Evolutionary conservation across 2,888 invertebrate genomes (phyloP).

Genomic region (Tetheella fluctuosa): DNA sequence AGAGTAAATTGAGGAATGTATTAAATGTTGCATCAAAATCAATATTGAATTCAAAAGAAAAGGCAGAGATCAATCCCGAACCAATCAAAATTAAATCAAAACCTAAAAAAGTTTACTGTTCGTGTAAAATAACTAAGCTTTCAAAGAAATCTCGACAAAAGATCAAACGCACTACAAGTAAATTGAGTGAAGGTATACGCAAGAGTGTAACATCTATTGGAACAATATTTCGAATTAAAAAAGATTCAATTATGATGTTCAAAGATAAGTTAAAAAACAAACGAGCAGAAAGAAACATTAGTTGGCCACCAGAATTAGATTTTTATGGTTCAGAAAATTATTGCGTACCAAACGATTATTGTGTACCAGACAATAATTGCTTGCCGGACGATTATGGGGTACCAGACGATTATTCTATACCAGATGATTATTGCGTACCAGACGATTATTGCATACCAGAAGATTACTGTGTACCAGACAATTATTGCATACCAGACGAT

Average conservation of each 20-base stretch:
- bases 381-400: neutral
- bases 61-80: conserved; percentile 4
- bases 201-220: conserved; percentile 29
- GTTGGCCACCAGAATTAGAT: conserved; percentile 28
- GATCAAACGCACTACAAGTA: conserved; percentile 32
- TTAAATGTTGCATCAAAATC: neutral
- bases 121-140: conserved; percentile 19
- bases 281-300: conserved; percentile 24
- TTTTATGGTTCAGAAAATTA: conserved; percentile 19
- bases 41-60: conserved; percentile 17
- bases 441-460: conserved; percentile 19
- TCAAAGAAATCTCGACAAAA: conserved; percentile 28
- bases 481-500: neutral
- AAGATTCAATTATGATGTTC: conserved; percentile 51
- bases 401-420: neutral
- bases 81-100: conserved; percentile 23
- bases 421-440: neutral
- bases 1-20: neutral
- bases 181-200: conserved; percentile 26
- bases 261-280: conserved; percentile 47
- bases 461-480: conserved; percentile 23
- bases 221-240: conserved; percentile 39
- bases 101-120: conserved; percentile 25
- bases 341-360: neutral
- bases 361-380: neutral